Evolutionary conservation across 2,888 invertebrate species (phyloP).

Genomic region (Penaeus monodon): DNA sequence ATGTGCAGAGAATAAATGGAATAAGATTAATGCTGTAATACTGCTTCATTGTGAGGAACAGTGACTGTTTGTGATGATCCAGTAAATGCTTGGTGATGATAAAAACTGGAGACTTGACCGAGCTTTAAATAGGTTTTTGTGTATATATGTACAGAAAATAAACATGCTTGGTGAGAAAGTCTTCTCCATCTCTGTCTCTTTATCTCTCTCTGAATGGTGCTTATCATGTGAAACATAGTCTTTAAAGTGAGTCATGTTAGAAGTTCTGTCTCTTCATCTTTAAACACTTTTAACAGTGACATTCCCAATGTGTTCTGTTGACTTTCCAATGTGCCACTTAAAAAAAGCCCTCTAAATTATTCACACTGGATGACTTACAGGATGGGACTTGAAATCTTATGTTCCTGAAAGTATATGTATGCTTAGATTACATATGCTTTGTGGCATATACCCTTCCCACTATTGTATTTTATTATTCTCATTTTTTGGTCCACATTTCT

Average conservation of each 20-base stretch:
- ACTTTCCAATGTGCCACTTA: conserved; percentile 1
- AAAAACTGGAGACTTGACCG: conserved; percentile 50
- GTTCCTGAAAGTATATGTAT: neutral
- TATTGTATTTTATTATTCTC: too few species aligned
- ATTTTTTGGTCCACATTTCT: too few species aligned
- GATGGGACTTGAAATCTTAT: neutral
- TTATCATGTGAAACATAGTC: conserved; percentile 32
- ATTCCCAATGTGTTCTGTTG: conserved; percentile 54
- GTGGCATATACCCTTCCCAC: too few species aligned
- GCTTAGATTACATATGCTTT: neutral
- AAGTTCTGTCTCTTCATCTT: conserved; percentile 6
- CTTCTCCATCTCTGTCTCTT: conserved; percentile 23
- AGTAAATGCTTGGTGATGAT: conserved; percentile 33
- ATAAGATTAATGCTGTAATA: conserved; percentile 26
- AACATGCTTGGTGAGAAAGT: conserved; percentile 35
- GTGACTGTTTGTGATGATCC: conserved; percentile 30
- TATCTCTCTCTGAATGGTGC: conserved; percentile 48
- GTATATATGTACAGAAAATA: conserved; percentile 57
- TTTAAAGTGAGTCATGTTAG: conserved; percentile 13
- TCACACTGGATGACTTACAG: conserved; percentile 22
- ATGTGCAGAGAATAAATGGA: conserved; percentile 23
- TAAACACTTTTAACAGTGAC: conserved; percentile 53
- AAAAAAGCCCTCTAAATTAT: neutral
- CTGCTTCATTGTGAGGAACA: conserved; percentile 32
- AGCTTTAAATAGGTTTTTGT: conserved; percentile 54